These are phyloP conservation scores for Cichladusa arquata DNA, from an alignment of 2,113 vertebrate genomes.

Conservation along the genomic window DNA sequence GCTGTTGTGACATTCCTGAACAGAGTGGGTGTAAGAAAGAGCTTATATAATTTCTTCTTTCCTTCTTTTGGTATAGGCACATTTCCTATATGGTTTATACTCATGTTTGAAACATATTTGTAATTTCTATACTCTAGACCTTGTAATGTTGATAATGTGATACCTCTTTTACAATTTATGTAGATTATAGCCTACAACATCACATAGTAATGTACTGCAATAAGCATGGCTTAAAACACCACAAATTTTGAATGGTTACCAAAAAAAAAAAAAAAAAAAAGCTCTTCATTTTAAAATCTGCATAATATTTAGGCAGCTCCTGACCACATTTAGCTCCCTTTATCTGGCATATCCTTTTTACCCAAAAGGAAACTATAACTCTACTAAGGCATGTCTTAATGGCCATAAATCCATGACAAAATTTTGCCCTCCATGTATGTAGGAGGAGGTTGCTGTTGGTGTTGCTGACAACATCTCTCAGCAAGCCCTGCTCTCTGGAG, in stretches of 20 bases:
- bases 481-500: neutral
- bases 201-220: neutral
- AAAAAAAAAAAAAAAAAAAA: neutral
- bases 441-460: accelerated
- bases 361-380: neutral
- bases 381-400: neutral
- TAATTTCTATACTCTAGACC: neutral
- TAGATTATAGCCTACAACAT: neutral
- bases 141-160: neutral
- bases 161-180: neutral
- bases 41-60: neutral
- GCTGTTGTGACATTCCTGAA: neutral
- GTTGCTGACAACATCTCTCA: neutral
- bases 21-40: neutral
- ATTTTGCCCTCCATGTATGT: accelerated
- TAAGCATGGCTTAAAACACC: neutral
- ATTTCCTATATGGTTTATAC: neutral
- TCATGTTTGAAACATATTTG: neutral
- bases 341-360: neutral
- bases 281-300: neutral
- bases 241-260: neutral
- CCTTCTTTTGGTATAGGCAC: neutral
- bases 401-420: neutral
- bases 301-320: neutral
- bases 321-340: neutral